A percentile compares a stretch with the other conserved stretches of the same genome.
Evolutionary conservation across 2,113 vertebrate genomes (phyloP).

Genomic region (Pseudopipra pipra): DNA sequence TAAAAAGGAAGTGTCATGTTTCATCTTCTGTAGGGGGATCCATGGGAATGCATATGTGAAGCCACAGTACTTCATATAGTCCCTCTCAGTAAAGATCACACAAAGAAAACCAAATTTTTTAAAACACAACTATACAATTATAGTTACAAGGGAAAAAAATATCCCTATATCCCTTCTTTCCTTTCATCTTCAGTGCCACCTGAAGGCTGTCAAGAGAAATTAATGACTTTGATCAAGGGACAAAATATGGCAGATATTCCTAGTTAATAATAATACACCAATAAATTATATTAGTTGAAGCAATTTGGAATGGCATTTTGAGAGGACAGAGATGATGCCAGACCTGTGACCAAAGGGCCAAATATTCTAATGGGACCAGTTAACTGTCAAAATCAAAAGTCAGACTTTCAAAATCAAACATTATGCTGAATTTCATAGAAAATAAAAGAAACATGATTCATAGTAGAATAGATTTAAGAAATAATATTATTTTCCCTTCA

Average conservation of each 20-base stretch:
- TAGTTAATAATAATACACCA: not conserved
- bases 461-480: accelerated
- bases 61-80: conserved; percentile 15
- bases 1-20: conserved; percentile 65
- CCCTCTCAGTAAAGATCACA: conserved; percentile 6
- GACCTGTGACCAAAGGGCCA: not conserved
- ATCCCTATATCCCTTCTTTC: not conserved
- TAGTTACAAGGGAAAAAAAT: not conserved
- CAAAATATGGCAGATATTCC: not conserved
- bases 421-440: not conserved
- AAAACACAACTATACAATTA: not conserved
- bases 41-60: conserved; percentile 30
- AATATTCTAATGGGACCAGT: not conserved
- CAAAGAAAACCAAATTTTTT: conserved; percentile 20
- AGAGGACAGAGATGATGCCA: not conserved
- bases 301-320: not conserved
- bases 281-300: not conserved
- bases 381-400: not conserved
- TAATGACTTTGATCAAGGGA: not conserved
- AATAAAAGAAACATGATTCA: not conserved
- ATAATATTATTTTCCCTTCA: not conserved
- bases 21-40: conserved; percentile 43
- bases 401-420: not conserved
- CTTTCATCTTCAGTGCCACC: not conserved
- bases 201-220: not conserved